Evolutionary conservation across 1,140 invertebrate species (phyloP).

Genomic region (Alviniconcha marisindica): DNA sequence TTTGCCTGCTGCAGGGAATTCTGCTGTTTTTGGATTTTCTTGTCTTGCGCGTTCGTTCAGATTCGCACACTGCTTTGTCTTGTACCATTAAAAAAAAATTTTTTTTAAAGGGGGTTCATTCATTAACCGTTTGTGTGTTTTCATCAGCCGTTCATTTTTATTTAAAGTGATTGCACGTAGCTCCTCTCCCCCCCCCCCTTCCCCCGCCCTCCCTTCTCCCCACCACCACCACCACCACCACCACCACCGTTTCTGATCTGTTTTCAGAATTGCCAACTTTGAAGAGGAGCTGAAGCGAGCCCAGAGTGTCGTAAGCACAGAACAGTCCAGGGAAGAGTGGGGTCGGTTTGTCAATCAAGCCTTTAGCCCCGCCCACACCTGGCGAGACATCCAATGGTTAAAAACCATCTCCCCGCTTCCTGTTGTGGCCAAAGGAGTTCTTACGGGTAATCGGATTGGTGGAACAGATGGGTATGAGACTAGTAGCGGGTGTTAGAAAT

Average conservation of each 20-base stretch:
- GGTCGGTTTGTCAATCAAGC: constrained; percentile 81
- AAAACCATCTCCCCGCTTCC: constrained; percentile 85
- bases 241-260: background rate
- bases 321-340: constrained; percentile 17
- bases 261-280: constrained; percentile 10
- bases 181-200: too few relatives aligned
- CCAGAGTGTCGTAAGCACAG: background rate
- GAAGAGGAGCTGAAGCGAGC: constrained; percentile 15
- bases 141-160: too few relatives aligned
- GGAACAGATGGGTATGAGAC: background rate
- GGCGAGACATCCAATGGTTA: constrained; percentile 88
- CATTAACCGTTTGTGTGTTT: too few relatives aligned
- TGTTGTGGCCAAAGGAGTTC: constrained; percentile 92
- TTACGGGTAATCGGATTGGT: constrained; percentile 81
- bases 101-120: too few relatives aligned
- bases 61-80: too few relatives aligned
- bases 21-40: too few relatives aligned
- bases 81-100: too few relatives aligned
- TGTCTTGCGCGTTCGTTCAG: too few relatives aligned
- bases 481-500: background rate
- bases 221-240: too few relatives aligned
- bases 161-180: too few relatives aligned
- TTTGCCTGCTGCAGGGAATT: too few relatives aligned
- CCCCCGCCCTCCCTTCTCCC: too few relatives aligned
- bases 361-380: constrained; percentile 46